Conservation (phyloP, 2,888 invertebrate species). For the Ennomos fuscantarius region DNA sequence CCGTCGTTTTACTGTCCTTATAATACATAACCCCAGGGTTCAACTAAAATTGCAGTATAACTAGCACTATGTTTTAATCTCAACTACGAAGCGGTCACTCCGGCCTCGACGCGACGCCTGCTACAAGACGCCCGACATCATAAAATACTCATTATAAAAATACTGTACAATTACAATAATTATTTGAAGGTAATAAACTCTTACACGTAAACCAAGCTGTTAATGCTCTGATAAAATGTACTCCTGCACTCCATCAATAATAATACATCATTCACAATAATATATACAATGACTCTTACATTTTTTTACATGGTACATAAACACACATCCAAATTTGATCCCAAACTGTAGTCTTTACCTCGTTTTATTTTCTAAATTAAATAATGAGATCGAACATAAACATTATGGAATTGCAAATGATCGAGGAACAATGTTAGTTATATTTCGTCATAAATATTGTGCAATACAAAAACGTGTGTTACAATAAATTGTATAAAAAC, state of each 20-base stretch:
- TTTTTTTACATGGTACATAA: conserved; percentile 79
- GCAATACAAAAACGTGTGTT: conserved; percentile 43
- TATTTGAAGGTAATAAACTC: conserved; percentile 79
- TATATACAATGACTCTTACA: conserved; percentile 79
- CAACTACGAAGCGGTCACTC: conserved; percentile 52
- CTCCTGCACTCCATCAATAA: conserved; percentile 66
- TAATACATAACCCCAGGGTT: conserved; percentile 77
- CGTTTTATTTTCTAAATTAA: conserved; percentile 84
- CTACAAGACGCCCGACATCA: conserved; percentile 52
- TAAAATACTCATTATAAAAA: conserved; percentile 84
- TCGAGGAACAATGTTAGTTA: conserved; percentile 53
- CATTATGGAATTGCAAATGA: conserved; percentile 73
- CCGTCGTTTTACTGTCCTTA: conserved; percentile 73
- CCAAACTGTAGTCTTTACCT: conserved; percentile 85
- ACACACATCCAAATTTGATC: conserved; percentile 84
- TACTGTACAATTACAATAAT: conserved; percentile 83
- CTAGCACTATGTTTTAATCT: conserved; percentile 77
- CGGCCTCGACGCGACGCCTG: conserved; percentile 23
- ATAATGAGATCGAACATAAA: conserved; percentile 84
- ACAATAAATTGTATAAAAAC: conserved; percentile 47
- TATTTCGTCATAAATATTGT: conserved; percentile 43
- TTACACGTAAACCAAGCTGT: conserved; percentile 72
- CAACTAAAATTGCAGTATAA: conserved; percentile 75
- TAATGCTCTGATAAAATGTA: conserved; percentile 70
- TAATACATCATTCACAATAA: conserved; percentile 80